phyloP scores from a whole-genome alignment of 2,113 vertebrate genomes.

The Eolophus roseicapilla region DNA sequence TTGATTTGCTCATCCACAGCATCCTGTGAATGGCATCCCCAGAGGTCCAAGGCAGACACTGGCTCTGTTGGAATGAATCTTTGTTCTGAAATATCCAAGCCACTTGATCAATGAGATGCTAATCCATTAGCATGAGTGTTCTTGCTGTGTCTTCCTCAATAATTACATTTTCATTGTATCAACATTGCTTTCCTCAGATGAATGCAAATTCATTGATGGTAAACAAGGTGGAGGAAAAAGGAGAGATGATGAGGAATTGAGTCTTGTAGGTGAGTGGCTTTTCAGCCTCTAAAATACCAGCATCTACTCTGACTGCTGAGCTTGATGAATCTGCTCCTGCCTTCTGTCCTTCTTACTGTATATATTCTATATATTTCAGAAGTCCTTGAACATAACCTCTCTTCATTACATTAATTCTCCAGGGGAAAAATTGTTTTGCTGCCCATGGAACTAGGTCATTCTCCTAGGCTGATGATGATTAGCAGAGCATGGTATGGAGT shows the following conservation, averaged over 20 bases:
- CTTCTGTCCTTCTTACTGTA: background rate
- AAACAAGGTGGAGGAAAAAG: background rate
- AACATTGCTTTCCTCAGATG: background rate
- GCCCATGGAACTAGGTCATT: background rate
- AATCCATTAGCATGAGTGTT: accelerated
- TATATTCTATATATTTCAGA: accelerated
- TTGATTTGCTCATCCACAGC: background rate
- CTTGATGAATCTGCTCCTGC: background rate
- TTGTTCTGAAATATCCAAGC: background rate
- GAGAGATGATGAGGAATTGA: background rate
- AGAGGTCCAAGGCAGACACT: accelerated
- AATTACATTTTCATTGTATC: background rate
- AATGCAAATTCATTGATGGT: background rate
- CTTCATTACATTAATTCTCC: background rate
- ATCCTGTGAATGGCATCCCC: background rate
- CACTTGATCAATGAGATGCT: background rate
- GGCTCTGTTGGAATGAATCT: background rate
- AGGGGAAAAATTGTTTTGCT: background rate
- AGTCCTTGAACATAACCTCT: background rate
- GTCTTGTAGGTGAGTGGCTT: background rate
- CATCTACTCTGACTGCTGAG: background rate
- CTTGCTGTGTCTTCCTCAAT: background rate
- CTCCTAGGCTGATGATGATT: background rate
- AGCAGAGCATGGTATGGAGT: background rate
- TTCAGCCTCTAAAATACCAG: background rate